phyloP scores from a whole-genome alignment of 2,113 vertebrate genomes.

The Dipodomys stephensi region DNA sequence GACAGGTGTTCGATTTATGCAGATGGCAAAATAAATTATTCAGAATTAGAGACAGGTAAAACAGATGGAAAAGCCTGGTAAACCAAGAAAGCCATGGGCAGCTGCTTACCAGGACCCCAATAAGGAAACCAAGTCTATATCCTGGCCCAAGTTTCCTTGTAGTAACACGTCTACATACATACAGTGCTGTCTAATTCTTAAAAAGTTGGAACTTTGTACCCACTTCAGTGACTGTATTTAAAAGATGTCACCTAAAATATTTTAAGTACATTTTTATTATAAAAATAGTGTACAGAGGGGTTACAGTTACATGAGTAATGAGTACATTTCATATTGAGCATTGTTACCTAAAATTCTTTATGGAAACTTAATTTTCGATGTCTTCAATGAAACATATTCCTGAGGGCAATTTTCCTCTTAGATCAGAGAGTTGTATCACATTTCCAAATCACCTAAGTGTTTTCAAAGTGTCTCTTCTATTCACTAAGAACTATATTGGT shows the following conservation, averaged over 20 bases:
- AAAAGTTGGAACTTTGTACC: not conserved
- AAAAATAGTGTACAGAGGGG: too few species aligned
- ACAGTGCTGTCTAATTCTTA: not conserved
- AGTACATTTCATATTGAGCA: too few species aligned
- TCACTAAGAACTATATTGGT: not conserved
- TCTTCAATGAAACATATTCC: constrained; percentile 31
- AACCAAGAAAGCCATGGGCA: constrained; percentile 87
- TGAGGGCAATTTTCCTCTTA: constrained; percentile 19
- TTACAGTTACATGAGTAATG: too few species aligned
- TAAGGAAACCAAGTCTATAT: constrained; percentile 55
- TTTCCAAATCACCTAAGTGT: constrained; percentile 32
- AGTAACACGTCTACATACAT: constrained; percentile 50
- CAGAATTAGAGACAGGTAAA: constrained; percentile 91
- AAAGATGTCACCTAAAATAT: not conserved
- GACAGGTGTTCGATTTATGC: constrained; percentile 90
- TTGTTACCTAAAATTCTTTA: constrained; percentile 1
- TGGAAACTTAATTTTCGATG: constrained; percentile 42
- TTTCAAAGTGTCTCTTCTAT: not conserved
- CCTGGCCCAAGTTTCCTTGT: constrained; percentile 44
- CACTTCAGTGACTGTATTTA: not conserved
- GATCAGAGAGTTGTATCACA: not conserved
- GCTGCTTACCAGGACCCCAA: constrained; percentile 84
- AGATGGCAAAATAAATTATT: constrained; percentile 94
- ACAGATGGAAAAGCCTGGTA: constrained; percentile 91
- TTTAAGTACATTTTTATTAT: too few species aligned